Percentiles rank a stretch among this genome's conserved stretches.
Conservation (phyloP, 1,140 invertebrate species). For the Drosophila nikananu region DNA sequence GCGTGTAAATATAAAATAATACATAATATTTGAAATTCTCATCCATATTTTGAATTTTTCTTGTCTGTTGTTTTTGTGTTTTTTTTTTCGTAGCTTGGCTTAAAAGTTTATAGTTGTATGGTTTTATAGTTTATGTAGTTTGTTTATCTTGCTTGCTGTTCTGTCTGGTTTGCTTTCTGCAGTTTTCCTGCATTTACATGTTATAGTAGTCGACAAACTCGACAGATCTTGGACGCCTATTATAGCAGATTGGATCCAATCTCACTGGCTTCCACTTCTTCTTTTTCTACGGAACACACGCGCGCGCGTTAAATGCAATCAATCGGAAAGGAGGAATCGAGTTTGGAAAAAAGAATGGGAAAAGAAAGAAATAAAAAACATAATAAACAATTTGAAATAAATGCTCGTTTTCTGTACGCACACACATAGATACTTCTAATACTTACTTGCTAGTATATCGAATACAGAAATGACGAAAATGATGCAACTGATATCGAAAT, state of each 20-base stretch:
- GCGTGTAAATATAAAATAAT: conserved; percentile 75
- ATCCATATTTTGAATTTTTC: conserved; percentile 40
- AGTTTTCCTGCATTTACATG: conserved; percentile 62
- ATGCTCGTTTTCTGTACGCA: conserved; percentile 54
- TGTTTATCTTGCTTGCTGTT: conserved; percentile 20
- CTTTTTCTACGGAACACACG: conserved; percentile 75
- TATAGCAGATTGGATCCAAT: conserved; percentile 84
- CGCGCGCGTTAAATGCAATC: conserved; percentile 53
- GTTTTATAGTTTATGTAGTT: not conserved
- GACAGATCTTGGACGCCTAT: conserved; percentile 78
- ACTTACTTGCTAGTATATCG: conserved; percentile 18
- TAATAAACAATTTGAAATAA: conserved; percentile 76
- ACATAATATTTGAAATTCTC: conserved; percentile 64
- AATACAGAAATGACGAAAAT: conserved; percentile 20
- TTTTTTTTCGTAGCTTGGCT: conserved; percentile 49
- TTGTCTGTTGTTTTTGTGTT: conserved; percentile 24
- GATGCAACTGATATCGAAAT: conserved; percentile 27
- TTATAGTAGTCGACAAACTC: conserved; percentile 85
- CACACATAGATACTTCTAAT: conserved; percentile 35
- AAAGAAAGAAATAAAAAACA: conserved; percentile 74
- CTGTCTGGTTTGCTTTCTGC: conserved; percentile 17
- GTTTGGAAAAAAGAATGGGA: conserved; percentile 37
- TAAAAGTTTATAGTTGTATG: conserved; percentile 41
- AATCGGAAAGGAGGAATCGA: conserved; percentile 53
- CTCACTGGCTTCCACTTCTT: conserved; percentile 85